Evolutionary conservation across 2,888 invertebrate genomes (phyloP).

Genomic region (Hecatera dysodea): DNA sequence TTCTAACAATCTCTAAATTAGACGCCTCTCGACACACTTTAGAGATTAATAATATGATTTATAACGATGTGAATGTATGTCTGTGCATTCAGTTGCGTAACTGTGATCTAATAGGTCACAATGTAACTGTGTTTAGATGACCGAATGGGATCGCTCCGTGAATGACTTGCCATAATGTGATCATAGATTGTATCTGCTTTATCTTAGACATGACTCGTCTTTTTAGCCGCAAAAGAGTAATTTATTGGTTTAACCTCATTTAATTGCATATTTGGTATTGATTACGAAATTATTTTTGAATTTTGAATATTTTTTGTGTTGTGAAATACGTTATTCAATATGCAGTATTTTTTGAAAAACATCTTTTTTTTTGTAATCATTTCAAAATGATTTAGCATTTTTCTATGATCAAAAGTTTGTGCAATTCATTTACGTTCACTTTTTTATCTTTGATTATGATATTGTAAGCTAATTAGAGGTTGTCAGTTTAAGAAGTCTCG

Average conservation of each 20-base stretch:
- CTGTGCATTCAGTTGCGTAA: slow-evolving; percentile 65
- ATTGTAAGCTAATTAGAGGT: slow-evolving; percentile 25
- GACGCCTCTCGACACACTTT: slow-evolving; percentile 56
- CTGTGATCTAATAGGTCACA: slow-evolving; percentile 70
- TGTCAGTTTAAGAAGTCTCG: slow-evolving; percentile 22
- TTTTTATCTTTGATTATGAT: neutral
- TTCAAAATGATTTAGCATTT: slow-evolving; percentile 28
- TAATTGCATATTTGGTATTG: neutral
- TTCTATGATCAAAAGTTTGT: slow-evolving; percentile 12
- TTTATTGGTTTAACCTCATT: slow-evolving; percentile 10
- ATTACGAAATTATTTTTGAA: slow-evolving; percentile 22
- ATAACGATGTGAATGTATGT: slow-evolving; percentile 56
- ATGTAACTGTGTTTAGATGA: slow-evolving; percentile 44
- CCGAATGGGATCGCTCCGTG: slow-evolving; percentile 17
- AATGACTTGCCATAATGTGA: slow-evolving; percentile 19
- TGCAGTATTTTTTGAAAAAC: neutral
- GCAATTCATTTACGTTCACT: slow-evolving; percentile 17
- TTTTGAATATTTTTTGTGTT: neutral
- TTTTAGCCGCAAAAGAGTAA: slow-evolving; percentile 2
- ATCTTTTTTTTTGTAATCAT: slow-evolving; percentile 16
- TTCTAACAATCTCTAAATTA: slow-evolving; percentile 39
- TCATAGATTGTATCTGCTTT: slow-evolving; percentile 27
- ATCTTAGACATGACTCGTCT: slow-evolving; percentile 3
- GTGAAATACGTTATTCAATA: neutral
- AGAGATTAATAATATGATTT: slow-evolving; percentile 46